phyloP scores from a whole-genome alignment of 2,888 invertebrate genomes.

The Iphiclides podalirius region DNA sequence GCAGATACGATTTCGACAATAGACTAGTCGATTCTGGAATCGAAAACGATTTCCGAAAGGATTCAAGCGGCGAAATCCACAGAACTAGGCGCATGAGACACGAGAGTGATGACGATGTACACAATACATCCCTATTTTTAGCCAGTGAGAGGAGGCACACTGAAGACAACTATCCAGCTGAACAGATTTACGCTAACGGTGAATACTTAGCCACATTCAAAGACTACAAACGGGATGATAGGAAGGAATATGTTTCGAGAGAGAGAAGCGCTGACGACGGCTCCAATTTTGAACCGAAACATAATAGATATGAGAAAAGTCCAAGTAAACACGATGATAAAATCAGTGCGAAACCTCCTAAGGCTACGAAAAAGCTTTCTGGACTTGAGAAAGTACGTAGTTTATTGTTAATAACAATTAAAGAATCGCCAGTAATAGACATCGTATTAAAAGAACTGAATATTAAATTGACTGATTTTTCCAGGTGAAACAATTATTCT shows the following conservation, averaged over 20 bases:
- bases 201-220: slow-evolving; percentile 63
- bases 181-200: slow-evolving; percentile 70
- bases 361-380: slow-evolving; percentile 84
- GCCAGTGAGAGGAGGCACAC: slow-evolving; percentile 87
- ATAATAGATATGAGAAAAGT: slow-evolving; percentile 80
- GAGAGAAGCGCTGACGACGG: slow-evolving; percentile 83
- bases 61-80: slow-evolving; percentile 81
- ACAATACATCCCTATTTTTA: slow-evolving; percentile 84
- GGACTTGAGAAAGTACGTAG: slow-evolving; percentile 84
- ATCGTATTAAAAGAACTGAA: background rate
- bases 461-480: slow-evolving; percentile 25
- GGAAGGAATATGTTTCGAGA: slow-evolving; percentile 60
- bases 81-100: slow-evolving; percentile 56
- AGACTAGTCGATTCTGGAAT: slow-evolving; percentile 88
- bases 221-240: slow-evolving; percentile 56
- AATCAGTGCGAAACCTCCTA: slow-evolving; percentile 79
- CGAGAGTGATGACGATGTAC: slow-evolving; percentile 85
- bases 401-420: background rate
- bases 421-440: too few species aligned
- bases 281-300: slow-evolving; percentile 82
- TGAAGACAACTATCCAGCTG: slow-evolving; percentile 80
- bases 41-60: slow-evolving; percentile 88
- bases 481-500: slow-evolving; percentile 87
- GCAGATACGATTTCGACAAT: slow-evolving; percentile 77
- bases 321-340: slow-evolving; percentile 71